Conservation (phyloP, 2,888 invertebrate genomes). For the Drepanosiphum platanoidis region DNA sequence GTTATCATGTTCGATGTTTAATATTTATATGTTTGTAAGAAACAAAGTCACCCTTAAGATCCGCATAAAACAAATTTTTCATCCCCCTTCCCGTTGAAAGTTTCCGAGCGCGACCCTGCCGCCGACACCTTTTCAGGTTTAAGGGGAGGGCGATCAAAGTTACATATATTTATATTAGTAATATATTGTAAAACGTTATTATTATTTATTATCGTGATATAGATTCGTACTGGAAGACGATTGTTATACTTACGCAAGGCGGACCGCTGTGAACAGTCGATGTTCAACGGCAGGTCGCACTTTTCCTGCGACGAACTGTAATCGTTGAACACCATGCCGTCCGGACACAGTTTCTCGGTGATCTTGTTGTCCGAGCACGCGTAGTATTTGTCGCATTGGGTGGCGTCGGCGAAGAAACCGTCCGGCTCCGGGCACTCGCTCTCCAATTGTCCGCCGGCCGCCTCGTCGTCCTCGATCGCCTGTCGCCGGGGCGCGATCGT, state of each 20-base stretch:
- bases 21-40: too few species aligned
- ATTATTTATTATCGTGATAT: too few species aligned
- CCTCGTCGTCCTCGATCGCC: constrained; percentile 64
- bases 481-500: constrained; percentile 65
- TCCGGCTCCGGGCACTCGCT: constrained; percentile 82
- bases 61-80: too few species aligned
- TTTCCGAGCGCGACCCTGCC: too few species aligned
- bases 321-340: constrained; percentile 91
- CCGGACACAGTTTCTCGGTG: constrained; percentile 84
- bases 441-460: constrained; percentile 65
- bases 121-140: too few species aligned
- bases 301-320: constrained; percentile 84
- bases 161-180: too few species aligned
- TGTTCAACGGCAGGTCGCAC: constrained; percentile 86
- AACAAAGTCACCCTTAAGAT: too few species aligned
- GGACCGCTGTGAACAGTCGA: constrained; percentile 82
- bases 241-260: constrained; percentile 79
- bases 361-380: constrained; percentile 80
- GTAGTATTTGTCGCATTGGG: constrained; percentile 90
- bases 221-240: too few species aligned
- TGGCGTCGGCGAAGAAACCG: constrained; percentile 85
- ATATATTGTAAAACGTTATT: too few species aligned
- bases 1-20: too few species aligned
- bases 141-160: too few species aligned
- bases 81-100: too few species aligned